A percentile compares a stretch with the other conserved stretches of the same genome.
Conservation (phyloP, 2,888 invertebrate genomes). For the Cantharis flavilabris region DNA sequence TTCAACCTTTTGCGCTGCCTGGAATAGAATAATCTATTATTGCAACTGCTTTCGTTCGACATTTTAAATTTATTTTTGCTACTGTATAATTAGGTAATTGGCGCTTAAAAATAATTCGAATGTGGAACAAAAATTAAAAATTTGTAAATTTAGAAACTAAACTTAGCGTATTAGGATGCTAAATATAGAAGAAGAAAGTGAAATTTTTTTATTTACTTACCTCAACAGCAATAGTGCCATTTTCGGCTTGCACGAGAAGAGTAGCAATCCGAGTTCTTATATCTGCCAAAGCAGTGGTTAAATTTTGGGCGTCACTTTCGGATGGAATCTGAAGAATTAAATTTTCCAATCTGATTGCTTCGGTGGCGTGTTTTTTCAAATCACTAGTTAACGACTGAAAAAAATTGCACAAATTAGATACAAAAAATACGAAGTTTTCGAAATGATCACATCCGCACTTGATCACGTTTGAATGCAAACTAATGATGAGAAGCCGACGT, state of each 20-base stretch:
- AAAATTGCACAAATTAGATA: conserved; percentile 26
- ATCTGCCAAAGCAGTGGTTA: conserved; percentile 61
- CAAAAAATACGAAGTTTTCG: background rate
- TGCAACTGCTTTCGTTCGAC: background rate
- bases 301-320: conserved; percentile 66
- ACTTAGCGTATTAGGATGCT: background rate
- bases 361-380: conserved; percentile 70
- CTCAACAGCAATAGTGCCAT: conserved; percentile 58
- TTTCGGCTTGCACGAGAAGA: conserved; percentile 70
- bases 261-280: conserved; percentile 69
- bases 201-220: conserved; percentile 35
- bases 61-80: background rate
- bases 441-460: background rate
- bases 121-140: background rate
- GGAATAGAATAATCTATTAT: conserved; percentile 37
- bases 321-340: conserved; percentile 66
- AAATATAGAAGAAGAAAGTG: background rate
- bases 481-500: background rate
- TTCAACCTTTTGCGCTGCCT: conserved; percentile 61
- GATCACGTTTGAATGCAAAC: background rate
- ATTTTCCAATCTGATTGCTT: conserved; percentile 66
- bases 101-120: background rate
- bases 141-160: background rate
- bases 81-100: background rate
- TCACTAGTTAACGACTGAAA: conserved; percentile 72